A percentile compares a stretch with the other conserved stretches of the same genome.
Evolutionary conservation across 2,113 vertebrate genomes (phyloP).

Genomic region (Scopus umbretta): DNA sequence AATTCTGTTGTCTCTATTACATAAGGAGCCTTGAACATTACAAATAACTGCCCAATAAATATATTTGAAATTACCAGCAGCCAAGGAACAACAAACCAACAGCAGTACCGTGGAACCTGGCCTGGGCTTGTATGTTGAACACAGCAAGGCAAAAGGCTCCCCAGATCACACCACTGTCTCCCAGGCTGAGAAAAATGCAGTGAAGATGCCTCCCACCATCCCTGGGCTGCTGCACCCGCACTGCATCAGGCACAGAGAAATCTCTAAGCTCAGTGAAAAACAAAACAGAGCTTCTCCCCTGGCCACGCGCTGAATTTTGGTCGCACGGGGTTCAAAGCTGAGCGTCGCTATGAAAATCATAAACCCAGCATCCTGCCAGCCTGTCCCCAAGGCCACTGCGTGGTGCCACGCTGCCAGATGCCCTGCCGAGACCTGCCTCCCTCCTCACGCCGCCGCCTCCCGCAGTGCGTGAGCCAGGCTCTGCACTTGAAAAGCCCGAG

Average conservation of each 20-base stretch:
- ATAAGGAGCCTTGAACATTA: background rate
- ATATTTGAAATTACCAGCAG: background rate
- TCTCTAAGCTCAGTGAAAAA: background rate
- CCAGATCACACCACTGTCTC: background rate
- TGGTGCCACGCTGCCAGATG: background rate
- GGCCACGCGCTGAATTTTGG: rapidly evolving
- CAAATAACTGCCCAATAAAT: background rate
- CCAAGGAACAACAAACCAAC: background rate
- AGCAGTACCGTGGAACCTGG: background rate
- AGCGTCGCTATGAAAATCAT: rapidly evolving
- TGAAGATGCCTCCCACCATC: rapidly evolving
- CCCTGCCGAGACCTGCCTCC: background rate
- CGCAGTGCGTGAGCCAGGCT: rapidly evolving
- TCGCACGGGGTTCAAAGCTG: background rate
- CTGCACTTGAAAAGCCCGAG: background rate
- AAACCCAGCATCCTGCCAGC: background rate
- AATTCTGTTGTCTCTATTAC: background rate
- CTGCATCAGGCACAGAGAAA: background rate
- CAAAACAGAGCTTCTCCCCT: background rate
- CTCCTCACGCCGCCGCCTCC: no score
- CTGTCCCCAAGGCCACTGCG: rapidly evolving
- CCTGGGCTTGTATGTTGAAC: background rate
- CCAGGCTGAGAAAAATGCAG: background rate
- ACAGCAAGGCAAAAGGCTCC: background rate
- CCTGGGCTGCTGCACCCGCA: background rate